These are phyloP conservation scores for Branchipolynoe longqiensis DNA, from an alignment of 2,888 invertebrate species.

Conservation along the genomic window DNA sequence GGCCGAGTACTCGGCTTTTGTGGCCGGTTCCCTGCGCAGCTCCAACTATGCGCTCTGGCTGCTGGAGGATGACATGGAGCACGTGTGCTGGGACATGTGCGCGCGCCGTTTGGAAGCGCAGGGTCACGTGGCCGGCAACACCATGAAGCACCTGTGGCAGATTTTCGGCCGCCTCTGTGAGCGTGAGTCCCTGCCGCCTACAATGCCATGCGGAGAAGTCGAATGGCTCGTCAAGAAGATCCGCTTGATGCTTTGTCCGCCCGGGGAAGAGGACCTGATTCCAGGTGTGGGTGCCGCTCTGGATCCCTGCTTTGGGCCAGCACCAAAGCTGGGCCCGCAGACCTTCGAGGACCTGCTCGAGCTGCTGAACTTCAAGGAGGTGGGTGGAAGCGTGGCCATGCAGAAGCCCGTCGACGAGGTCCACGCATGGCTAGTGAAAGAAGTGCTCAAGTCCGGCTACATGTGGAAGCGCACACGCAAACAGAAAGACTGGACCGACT, in stretches of 20 bases:
- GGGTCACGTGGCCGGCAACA: slow-evolving; percentile 17
- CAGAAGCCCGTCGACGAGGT: slow-evolving; percentile 61
- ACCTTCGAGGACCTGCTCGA: neutral
- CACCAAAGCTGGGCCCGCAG: neutral
- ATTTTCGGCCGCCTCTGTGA: slow-evolving; percentile 64
- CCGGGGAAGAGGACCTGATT: neutral
- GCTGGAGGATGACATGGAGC: slow-evolving; percentile 35
- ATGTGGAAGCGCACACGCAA: slow-evolving; percentile 65
- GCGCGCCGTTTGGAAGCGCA: neutral
- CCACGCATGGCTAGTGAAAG: slow-evolving; percentile 65
- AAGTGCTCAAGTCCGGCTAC: slow-evolving; percentile 65
- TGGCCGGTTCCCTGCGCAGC: neutral
- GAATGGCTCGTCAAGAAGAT: slow-evolving; percentile 65
- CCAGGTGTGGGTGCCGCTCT: neutral
- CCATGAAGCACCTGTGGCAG: slow-evolving; percentile 63
- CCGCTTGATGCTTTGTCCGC: no score
- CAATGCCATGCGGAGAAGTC: slow-evolving; percentile 53
- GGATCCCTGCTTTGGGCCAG: neutral
- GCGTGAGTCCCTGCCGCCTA: slow-evolving; percentile 64
- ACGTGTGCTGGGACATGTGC: slow-evolving; percentile 47
- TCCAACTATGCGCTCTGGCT: neutral
- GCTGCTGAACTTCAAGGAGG: neutral
- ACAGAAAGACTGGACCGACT: slow-evolving; percentile 67
- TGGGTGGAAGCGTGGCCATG: neutral
- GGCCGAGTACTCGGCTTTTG: neutral